Percentiles rank a stretch among this genome's conserved stretches.
These are phyloP conservation scores for Melieria crassipennis DNA, from an alignment of 2,888 invertebrate species.

Conservation along the genomic window DNA sequence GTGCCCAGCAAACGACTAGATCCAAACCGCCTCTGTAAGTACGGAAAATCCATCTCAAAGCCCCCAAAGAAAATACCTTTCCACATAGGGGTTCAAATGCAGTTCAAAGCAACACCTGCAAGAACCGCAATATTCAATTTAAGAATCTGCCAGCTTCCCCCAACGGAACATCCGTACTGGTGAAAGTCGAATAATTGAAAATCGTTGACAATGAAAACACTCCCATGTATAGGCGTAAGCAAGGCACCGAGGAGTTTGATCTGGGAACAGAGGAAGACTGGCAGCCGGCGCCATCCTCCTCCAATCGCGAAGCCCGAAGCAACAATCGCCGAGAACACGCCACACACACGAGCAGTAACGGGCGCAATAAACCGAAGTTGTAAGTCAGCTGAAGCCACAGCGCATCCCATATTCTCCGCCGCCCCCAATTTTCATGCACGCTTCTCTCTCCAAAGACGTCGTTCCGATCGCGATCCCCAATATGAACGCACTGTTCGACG, in stretches of 20 bases:
- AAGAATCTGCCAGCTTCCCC: too few species aligned
- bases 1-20: slow-evolving; percentile 14
- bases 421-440: not conserved
- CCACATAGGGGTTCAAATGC: too few species aligned
- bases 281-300: slow-evolving; percentile 42
- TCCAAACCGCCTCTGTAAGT: slow-evolving; percentile 38
- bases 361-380: slow-evolving; percentile 51
- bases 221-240: slow-evolving; percentile 47
- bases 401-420: slow-evolving; percentile 13
- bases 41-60: not conserved
- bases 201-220: not conserved
- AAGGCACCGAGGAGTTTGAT: slow-evolving; percentile 56
- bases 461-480: slow-evolving; percentile 40
- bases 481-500: slow-evolving; percentile 49
- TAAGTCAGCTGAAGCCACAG: slow-evolving; percentile 45
- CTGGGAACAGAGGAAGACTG: slow-evolving; percentile 51
- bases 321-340: slow-evolving; percentile 38
- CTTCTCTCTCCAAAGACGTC: slow-evolving; percentile 43
- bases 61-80: too few species aligned
- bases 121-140: too few species aligned
- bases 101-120: too few species aligned
- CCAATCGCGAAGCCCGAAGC: slow-evolving; percentile 41
- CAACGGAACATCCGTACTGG: too few species aligned
- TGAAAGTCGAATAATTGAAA: not conserved
- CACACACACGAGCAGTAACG: slow-evolving; percentile 17